Evolutionary conservation across 2,888 invertebrate genomes (phyloP), one percentile per base, ranked within the genome.

Genomic region (Amorpha juglandis): DNA sequence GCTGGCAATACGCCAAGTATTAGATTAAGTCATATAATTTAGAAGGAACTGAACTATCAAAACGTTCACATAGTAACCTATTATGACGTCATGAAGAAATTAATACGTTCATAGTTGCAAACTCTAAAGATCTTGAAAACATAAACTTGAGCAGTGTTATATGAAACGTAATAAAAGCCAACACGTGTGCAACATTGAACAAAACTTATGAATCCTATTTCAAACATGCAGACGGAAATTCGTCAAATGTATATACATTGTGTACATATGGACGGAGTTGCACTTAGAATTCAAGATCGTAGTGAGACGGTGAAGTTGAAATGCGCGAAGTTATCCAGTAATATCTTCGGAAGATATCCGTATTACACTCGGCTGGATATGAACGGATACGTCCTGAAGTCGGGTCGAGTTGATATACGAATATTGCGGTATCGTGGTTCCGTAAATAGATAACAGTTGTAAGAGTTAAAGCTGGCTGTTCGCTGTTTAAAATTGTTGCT

Each of bases 301-400:
- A 38, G 35, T 55, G 11, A 58, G 58, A 11, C 7, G 58, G 33
- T 33, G 33, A 19, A 58, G 58, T 58, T 58, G 55, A 35, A 51
- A 63, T 64, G 51, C 52, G 42, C 62, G 16, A 19, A 33, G 19
- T 52, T 64, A 16, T 27, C 33, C 45, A 27, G 58, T 58, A 19
- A 42, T 42, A 58, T 58, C 42, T 58, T 58, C 12, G 9, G 16
- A 19, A 12, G 11, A 42, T 12, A 38, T 19, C 19, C 19, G 58
- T 42, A 0, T 0, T 33, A 19, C 11, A 38, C 19, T 38, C 19
- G 58, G 16, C 6, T 19, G 58, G 19, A 50, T 50, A 38, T 52
- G 6, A 12, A 52, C 27, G 52, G 14, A 52, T 12, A 11, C 52
- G 27, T 27, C 14, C 14, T 6, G 52, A 52, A 27, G 27, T 52